Conservation (phyloP, 2,888 invertebrate genomes). For the Eilema griseolum region DNA sequence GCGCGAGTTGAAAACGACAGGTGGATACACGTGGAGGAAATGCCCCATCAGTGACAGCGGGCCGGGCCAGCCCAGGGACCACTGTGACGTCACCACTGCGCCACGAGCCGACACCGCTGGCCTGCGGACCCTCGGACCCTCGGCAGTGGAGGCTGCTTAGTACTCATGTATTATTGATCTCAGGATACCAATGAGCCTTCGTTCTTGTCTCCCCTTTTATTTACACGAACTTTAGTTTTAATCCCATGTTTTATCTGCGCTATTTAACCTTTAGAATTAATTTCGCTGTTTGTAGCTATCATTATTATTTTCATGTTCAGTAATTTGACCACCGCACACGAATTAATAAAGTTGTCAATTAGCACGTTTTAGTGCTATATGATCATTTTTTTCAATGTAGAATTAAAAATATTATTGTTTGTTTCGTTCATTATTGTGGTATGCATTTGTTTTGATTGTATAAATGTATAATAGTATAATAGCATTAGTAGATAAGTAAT, state of each 20-base stretch:
- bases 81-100: slow-evolving; percentile 38
- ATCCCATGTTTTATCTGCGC: slow-evolving; percentile 41
- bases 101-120: slow-evolving; percentile 12
- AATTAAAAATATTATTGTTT: slow-evolving; percentile 42
- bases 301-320: not conserved
- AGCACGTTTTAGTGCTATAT: slow-evolving; percentile 73
- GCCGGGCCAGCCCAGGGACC: slow-evolving; percentile 32
- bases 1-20: slow-evolving; percentile 85
- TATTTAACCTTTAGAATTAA: slow-evolving; percentile 24
- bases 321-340: slow-evolving; percentile 39
- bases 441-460: slow-evolving; percentile 72
- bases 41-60: slow-evolving; percentile 78
- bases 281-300: slow-evolving; percentile 27
- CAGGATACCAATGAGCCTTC: slow-evolving; percentile 69
- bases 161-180: slow-evolving; percentile 59
- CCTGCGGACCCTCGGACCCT: slow-evolving; percentile 14
- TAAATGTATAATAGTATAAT: slow-evolving; percentile 74
- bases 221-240: slow-evolving; percentile 47
- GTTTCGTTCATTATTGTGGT: slow-evolving; percentile 51
- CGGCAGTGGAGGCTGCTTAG: slow-evolving; percentile 12
- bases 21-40: slow-evolving; percentile 84
- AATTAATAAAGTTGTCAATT: slow-evolving; percentile 28
- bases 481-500: slow-evolving; percentile 68
- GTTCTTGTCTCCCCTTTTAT: slow-evolving; percentile 39
- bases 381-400: slow-evolving; percentile 35